Evolutionary conservation across 1,140 invertebrate species (phyloP).

Genomic region (Druon quercuslanigerum): DNA sequence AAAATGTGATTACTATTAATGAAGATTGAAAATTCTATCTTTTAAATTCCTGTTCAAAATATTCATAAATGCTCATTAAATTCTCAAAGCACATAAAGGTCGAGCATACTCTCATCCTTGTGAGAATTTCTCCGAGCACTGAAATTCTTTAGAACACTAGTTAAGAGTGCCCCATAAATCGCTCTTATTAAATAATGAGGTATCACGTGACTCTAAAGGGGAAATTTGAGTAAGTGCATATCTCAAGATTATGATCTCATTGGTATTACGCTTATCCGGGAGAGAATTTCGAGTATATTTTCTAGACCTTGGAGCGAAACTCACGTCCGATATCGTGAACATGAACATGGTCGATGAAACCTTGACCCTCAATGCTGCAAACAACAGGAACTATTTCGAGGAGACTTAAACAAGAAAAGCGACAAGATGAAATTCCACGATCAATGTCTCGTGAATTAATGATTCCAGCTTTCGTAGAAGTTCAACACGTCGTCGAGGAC

Average conservation of each 20-base stretch:
- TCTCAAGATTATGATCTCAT: constrained; percentile 3
- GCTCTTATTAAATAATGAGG: background rate
- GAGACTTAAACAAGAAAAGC: background rate
- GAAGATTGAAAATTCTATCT: too few relatives aligned
- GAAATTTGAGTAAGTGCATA: background rate
- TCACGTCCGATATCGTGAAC: constrained; percentile 15
- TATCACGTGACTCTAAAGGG: background rate
- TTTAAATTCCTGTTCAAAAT: too few relatives aligned
- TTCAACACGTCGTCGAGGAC: constrained; percentile 15
- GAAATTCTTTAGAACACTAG: too few relatives aligned
- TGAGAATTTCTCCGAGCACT: too few relatives aligned
- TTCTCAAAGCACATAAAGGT: too few relatives aligned
- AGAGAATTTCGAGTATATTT: constrained; percentile 7
- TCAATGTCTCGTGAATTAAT: constrained; percentile 30
- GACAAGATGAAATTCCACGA: constrained; percentile 16
- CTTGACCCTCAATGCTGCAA: constrained; percentile 12
- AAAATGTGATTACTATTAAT: too few relatives aligned
- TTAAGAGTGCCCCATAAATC: too few relatives aligned
- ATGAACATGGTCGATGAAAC: constrained; percentile 9
- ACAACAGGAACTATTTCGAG: constrained; percentile 20
- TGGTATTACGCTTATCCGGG: constrained; percentile 5
- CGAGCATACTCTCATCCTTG: too few relatives aligned
- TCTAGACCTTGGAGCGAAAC: constrained; percentile 9
- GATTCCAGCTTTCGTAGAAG: background rate
- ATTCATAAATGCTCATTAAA: too few relatives aligned